These are phyloP conservation scores for Laticauda laticaudata DNA, from an alignment of 2,113 vertebrate genomes.

Conservation along the genomic window DNA sequence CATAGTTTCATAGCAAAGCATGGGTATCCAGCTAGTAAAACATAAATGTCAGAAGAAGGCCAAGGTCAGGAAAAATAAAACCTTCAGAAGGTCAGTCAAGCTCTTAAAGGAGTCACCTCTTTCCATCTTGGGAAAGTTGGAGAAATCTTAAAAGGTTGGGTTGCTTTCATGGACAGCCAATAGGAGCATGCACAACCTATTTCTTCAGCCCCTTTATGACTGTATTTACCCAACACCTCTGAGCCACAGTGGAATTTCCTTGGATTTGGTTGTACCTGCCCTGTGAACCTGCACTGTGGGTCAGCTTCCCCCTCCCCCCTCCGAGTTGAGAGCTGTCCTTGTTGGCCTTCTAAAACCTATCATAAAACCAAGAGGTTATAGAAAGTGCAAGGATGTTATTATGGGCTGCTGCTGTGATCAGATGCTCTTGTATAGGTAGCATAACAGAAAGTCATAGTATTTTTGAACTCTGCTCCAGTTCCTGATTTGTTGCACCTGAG, in stretches of 20 bases:
- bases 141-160: background rate
- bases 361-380: background rate
- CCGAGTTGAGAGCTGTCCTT: background rate
- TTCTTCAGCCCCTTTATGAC: background rate
- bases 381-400: background rate
- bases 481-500: no score
- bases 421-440: no score
- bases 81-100: background rate
- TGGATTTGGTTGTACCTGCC: background rate
- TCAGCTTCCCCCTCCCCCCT: background rate
- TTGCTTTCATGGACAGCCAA: background rate
- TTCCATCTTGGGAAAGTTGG: background rate
- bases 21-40: background rate
- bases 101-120: background rate
- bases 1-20: no score
- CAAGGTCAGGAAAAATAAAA: background rate
- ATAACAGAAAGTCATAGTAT: no score
- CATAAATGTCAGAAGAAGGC: no score
- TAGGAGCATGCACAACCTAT: background rate
- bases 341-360: background rate
- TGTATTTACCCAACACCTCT: background rate
- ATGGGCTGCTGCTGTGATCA: background rate
- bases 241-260: background rate
- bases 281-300: background rate
- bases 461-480: no score